Evolutionary conservation across 2,113 vertebrate species (phyloP), one percentile per base, ranked within the genome.

Genomic region (Etia nguti): DNA sequence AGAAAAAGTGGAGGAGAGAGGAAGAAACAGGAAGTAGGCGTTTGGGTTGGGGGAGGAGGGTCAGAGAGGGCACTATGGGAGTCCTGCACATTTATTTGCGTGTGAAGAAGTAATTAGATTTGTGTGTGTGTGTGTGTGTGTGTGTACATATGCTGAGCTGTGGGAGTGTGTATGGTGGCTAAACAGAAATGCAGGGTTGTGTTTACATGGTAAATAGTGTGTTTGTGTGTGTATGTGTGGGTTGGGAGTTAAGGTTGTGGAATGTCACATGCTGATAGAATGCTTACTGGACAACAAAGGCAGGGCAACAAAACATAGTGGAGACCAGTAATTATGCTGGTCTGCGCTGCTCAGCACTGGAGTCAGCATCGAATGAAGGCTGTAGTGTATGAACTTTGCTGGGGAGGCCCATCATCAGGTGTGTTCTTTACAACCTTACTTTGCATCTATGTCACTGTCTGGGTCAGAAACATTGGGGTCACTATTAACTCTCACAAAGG

Each of bases 201-300:
- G 95, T 96, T 96, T 96, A 95, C 91, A 95, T 88, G 93, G 90
- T 95, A 94, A 95, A 95, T 93, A 80, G 86, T 84, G 81, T 85
- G 55, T 88, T 52, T 77, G 43, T 87, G 85, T 85, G 75, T 88
- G 50, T 90, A 86, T 86, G 90, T 86, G 91, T 85, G 88, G 41
- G 89, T 52, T 68, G 82, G 90, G 90, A 89, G 93, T 93, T 88
- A 81, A 86, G 89, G 84, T 92, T 92, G 92, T 91, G 93, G 94
- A 95, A 95, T 95, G 94, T 95, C 94, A 93, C 92, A 93, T 94
- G 93, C 92, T 94, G 93, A 91, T 84, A 86, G 83, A 92, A 88
- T 95, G 93, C 92, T 95, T 94, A 92, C 88, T 85, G 88, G 41
- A 93, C 90, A 94, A 95, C 93, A 95, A 92, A 91, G 90, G 50